Conservation (phyloP, 2,888 invertebrate species). For the Labia minor region DNA sequence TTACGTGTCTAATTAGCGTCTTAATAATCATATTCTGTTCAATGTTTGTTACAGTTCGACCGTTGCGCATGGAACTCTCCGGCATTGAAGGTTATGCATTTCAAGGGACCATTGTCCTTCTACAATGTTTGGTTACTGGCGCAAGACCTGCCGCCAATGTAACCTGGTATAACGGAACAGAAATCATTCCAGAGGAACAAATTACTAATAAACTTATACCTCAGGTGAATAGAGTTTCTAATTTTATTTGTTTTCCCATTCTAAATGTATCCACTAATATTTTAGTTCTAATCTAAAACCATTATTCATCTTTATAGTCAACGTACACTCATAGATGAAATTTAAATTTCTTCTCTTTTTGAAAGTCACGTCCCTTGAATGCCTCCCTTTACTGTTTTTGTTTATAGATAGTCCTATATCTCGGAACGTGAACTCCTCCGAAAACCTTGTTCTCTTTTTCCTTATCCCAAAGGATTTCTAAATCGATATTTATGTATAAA, state of each 20-base stretch:
- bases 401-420: neutral
- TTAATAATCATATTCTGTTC: too few species aligned
- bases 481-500: neutral
- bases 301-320: constrained; percentile 4
- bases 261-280: too few species aligned
- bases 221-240: neutral
- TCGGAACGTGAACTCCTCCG: neutral
- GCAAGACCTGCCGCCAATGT: constrained; percentile 74
- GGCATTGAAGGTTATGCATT: constrained; percentile 70
- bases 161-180: constrained; percentile 73
- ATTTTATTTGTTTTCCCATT: too few species aligned
- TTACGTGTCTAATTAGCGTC: too few species aligned
- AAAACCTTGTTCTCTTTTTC: neutral
- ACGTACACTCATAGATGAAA: neutral
- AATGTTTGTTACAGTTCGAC: constrained; percentile 56
- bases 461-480: neutral
- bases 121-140: constrained; percentile 66
- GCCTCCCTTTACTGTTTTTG: neutral
- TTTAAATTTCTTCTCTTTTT: neutral
- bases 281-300: neutral
- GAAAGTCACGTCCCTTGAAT: neutral
- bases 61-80: constrained; percentile 60
- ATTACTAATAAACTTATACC: neutral
- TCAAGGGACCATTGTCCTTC: constrained; percentile 65
- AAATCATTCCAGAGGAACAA: constrained; percentile 32